Evolutionary conservation across 2,113 vertebrate species (phyloP), one percentile per base, ranked within the genome.

Genomic region (Callorhinus ursinus): DNA sequence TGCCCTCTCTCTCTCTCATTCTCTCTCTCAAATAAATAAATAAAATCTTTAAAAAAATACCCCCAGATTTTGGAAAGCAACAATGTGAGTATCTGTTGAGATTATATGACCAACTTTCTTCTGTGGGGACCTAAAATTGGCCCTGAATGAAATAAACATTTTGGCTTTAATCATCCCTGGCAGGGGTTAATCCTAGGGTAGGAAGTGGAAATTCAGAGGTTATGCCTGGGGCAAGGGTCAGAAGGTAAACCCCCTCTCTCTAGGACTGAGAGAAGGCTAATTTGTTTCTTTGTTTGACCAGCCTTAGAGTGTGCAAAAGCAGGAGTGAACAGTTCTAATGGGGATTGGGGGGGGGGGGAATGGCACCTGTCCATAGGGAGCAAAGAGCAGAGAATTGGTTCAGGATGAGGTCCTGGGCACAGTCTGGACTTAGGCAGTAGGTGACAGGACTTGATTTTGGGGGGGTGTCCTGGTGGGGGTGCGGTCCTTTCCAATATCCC

Each of bases 311-410:
- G 21, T 76, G 36, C 31, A 59, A 42, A 82, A 84, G 3, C 1
- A 72, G 36, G 7, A 46, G 7, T 59, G 61, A 51, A 61, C 10
- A 65, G 31, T 63, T 84, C 22, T 16, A 24, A 36, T 16, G 7
- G 53, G 14, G 55, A 36, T 31, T 5, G 4, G 22, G 10, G 18
- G 4, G 18, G 4, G 1, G 18, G 4, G 4, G 7, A 10, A 42
- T 5, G 51, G 5, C 11, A 36, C 4, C 49, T n/a, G n/a, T 65
- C 4, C 1, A 33, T 2, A 31, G 21, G n/a, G 5, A 49, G 9
- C 42, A n/a, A 77, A 82, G 53, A 76, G 19, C 4, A 55, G 31
- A 15, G 19, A 81, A 51, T 1, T 24, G 33, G 8, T 36, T 39
- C 26, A 80, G 39, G 11, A 59, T 31, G 42, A 71, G 18, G 7